These are phyloP conservation scores for Sebastes hopkinsi DNA, from an alignment of 2,797 vertebrate species.

Conservation along the genomic window DNA sequence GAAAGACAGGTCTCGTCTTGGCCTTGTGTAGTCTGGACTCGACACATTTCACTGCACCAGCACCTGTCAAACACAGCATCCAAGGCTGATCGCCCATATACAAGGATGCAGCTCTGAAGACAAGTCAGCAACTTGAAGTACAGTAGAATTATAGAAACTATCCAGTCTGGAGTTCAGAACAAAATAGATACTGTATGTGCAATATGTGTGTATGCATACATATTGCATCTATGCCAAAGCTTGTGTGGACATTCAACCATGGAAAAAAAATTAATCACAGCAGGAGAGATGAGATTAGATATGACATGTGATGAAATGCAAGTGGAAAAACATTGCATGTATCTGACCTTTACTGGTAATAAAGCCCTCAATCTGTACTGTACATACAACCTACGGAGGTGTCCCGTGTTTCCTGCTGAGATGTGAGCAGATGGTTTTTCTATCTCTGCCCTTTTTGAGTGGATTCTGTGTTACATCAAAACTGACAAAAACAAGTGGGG, in stretches of 20 bases:
- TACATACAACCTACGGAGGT: neutral
- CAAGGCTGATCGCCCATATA: slow-evolving; percentile 29
- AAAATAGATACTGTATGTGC: neutral
- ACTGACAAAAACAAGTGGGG: neutral
- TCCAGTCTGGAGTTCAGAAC: neutral
- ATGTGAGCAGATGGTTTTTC: slow-evolving; percentile 40
- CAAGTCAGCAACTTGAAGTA: slow-evolving; percentile 15
- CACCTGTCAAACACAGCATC: slow-evolving; percentile 57
- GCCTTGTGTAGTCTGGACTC: slow-evolving; percentile 47
- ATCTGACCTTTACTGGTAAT: slow-evolving; percentile 8
- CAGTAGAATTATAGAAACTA: neutral
- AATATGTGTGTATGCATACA: neutral
- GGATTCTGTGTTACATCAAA: slow-evolving; percentile 17
- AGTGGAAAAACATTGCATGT: neutral
- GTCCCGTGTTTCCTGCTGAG: slow-evolving; percentile 11
- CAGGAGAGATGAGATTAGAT: slow-evolving; percentile 3
- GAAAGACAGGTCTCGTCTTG: slow-evolving; percentile 54
- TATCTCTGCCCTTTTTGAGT: neutral
- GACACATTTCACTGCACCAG: slow-evolving; percentile 56
- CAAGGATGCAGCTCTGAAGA: slow-evolving; percentile 15
- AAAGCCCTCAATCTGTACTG: slow-evolving; percentile 8
- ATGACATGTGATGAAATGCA: slow-evolving; percentile 1
- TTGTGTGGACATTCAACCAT: neutral
- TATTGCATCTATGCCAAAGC: neutral
- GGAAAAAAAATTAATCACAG: neutral